A percentile compares a stretch with the other conserved stretches of the same genome.
These are phyloP conservation scores for Morpho deidamia DNA, from an alignment of 2,888 invertebrate species.

Conservation along the genomic window DNA sequence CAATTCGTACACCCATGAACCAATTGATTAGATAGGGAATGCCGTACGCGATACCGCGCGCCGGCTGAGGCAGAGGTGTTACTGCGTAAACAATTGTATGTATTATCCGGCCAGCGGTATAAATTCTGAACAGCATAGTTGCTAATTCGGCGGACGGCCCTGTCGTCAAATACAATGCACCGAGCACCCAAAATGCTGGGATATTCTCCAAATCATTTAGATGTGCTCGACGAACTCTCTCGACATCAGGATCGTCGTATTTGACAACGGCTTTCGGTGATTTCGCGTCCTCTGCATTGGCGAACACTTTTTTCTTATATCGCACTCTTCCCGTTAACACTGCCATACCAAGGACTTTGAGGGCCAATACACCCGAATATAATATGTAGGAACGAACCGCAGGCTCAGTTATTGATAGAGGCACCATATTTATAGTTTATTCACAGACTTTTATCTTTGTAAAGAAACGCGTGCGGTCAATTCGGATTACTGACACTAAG, in stretches of 20 bases:
- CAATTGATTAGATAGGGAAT: slow-evolving; percentile 41
- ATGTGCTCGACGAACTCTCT: slow-evolving; percentile 77
- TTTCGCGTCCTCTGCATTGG: slow-evolving; percentile 57
- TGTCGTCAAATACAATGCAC: slow-evolving; percentile 74
- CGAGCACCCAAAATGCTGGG: slow-evolving; percentile 80
- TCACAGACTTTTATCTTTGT: background rate
- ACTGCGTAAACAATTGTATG: slow-evolving; percentile 83
- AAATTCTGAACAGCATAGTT: slow-evolving; percentile 44
- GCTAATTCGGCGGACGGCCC: slow-evolving; percentile 46
- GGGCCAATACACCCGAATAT: slow-evolving; percentile 52
- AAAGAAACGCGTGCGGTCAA: slow-evolving; percentile 6
- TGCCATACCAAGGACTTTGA: slow-evolving; percentile 46
- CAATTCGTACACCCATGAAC: slow-evolving; percentile 54
- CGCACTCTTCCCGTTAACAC: slow-evolving; percentile 44
- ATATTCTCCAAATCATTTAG: slow-evolving; percentile 86
- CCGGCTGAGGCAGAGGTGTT: slow-evolving; percentile 78
- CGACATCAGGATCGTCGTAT: slow-evolving; percentile 51
- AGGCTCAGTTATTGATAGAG: background rate
- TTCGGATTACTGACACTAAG: background rate
- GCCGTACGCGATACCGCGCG: slow-evolving; percentile 48
- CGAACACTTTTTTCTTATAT: slow-evolving; percentile 41
- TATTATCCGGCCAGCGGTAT: slow-evolving; percentile 61
- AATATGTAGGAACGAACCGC: slow-evolving; percentile 53
- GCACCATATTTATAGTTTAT: slow-evolving; percentile 33
- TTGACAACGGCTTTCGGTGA: slow-evolving; percentile 46